Percentiles rank a stretch among this genome's conserved stretches.
These are phyloP conservation scores for Hylaeus volcanicus DNA, from an alignment of 1,140 invertebrate genomes.

Conservation along the genomic window DNA sequence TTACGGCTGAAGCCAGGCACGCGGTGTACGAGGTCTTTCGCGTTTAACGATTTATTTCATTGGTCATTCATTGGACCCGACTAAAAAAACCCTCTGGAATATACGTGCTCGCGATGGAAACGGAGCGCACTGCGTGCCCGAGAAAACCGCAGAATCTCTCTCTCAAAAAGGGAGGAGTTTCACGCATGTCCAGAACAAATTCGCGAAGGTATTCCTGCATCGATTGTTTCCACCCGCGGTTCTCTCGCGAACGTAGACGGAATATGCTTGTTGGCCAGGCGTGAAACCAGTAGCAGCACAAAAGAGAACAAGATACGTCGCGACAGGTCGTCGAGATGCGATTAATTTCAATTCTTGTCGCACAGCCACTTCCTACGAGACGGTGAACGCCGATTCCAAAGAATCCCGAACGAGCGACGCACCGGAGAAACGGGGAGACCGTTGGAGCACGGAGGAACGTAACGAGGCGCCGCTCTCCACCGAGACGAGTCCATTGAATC, in stretches of 20 bases:
- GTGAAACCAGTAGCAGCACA: conserved; percentile 32
- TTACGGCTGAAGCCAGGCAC: no score
- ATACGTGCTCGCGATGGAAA: no score
- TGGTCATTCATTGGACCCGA: no score
- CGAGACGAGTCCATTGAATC: conserved; percentile 47
- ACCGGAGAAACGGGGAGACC: no score
- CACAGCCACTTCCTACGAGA: conserved; percentile 55
- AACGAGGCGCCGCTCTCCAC: conserved; percentile 46
- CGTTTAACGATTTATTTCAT: no score
- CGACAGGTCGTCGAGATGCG: neutral
- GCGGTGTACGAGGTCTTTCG: no score
- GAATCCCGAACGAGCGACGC: conserved; percentile 43
- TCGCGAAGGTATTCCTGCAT: no score
- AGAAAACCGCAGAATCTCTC: no score
- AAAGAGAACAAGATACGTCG: neutral
- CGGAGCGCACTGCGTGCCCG: no score
- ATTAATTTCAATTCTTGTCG: conserved; percentile 68
- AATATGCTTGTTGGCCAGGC: neutral
- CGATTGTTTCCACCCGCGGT: conserved; percentile 1
- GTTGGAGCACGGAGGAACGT: neutral
- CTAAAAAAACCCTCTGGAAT: no score
- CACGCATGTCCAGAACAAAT: no score
- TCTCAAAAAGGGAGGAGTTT: no score
- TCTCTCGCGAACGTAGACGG: neutral
- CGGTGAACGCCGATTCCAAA: conserved; percentile 40